A percentile compares a stretch with the other conserved stretches of the same genome.
These are phyloP conservation scores for Ommatoiulus sabulosus DNA, from an alignment of 2,888 invertebrate species.

Conservation along the genomic window DNA sequence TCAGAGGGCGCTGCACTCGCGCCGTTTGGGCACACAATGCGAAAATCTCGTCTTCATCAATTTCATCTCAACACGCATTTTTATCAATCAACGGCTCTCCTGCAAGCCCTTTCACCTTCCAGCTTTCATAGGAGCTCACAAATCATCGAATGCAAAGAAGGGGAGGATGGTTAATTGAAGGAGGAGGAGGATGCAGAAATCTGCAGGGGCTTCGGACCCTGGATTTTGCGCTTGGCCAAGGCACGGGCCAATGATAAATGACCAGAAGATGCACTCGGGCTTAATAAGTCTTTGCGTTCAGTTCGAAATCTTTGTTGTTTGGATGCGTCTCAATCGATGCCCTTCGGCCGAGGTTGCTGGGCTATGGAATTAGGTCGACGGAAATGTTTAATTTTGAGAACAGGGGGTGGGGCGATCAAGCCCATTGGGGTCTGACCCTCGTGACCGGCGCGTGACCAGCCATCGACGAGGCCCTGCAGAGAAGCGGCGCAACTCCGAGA, in stretches of 20 bases:
- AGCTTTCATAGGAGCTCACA: background rate
- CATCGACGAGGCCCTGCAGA: no score
- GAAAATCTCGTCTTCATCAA: background rate
- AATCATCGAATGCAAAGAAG: background rate
- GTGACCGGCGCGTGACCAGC: no score
- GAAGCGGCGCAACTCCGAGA: no score
- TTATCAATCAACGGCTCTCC: background rate
- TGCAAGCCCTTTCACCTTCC: background rate
- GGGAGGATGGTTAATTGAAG: slow-evolving; percentile 23
- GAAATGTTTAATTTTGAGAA: no score
- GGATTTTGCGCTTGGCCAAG: background rate
- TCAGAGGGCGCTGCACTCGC: background rate
- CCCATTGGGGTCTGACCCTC: no score
- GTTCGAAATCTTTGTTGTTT: background rate
- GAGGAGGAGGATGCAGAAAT: background rate
- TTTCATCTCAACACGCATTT: slow-evolving; percentile 18
- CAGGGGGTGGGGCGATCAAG: no score
- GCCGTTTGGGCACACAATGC: background rate
- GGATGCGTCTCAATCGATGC: background rate
- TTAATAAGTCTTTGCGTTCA: background rate
- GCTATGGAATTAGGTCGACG: no score
- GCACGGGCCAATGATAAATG: background rate
- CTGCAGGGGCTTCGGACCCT: background rate
- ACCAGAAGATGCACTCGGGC: background rate
- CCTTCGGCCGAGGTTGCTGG: no score